Conservation (phyloP, 2,113 vertebrate species). For the Psephotus haematonotus region DNA sequence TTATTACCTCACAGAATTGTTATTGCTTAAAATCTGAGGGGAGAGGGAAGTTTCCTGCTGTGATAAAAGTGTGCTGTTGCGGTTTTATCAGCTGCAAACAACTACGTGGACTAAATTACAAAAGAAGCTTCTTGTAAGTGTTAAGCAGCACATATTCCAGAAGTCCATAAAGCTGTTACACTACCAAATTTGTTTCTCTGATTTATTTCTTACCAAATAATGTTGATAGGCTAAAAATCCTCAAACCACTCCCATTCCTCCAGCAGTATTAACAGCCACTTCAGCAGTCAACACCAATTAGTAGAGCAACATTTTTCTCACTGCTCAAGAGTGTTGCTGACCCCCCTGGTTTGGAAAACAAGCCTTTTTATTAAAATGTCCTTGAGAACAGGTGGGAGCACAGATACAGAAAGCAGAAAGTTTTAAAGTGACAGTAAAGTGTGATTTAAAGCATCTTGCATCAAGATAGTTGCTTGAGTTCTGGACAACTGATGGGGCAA, state of each 20-base stretch:
- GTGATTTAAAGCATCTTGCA: neutral
- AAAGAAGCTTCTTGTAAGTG: neutral
- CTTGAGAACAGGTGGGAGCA: neutral
- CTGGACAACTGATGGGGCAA: neutral
- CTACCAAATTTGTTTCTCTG: neutral
- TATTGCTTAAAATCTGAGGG: slow-evolving; percentile 69
- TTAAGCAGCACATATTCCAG: neutral
- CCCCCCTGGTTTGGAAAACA: neutral
- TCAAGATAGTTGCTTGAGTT: neutral
- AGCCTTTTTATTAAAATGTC: neutral
- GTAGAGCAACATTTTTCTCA: neutral
- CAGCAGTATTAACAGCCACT: neutral
- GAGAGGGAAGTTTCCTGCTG: slow-evolving; percentile 51
- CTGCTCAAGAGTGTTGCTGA: neutral
- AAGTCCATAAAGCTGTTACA: neutral
- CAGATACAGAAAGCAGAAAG: neutral
- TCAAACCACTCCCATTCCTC: neutral
- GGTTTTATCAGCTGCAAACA: slow-evolving; percentile 45
- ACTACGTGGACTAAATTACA: neutral
- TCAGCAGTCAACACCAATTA: neutral
- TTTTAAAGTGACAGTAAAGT: neutral
- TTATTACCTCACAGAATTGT: slow-evolving; percentile 72
- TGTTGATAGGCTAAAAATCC: neutral
- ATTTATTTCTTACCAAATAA: neutral
- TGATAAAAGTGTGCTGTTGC: slow-evolving; percentile 54